These are phyloP conservation scores for Phylloscopus collybita DNA, from an alignment of 2,797 vertebrate genomes.

Conservation along the genomic window DNA sequence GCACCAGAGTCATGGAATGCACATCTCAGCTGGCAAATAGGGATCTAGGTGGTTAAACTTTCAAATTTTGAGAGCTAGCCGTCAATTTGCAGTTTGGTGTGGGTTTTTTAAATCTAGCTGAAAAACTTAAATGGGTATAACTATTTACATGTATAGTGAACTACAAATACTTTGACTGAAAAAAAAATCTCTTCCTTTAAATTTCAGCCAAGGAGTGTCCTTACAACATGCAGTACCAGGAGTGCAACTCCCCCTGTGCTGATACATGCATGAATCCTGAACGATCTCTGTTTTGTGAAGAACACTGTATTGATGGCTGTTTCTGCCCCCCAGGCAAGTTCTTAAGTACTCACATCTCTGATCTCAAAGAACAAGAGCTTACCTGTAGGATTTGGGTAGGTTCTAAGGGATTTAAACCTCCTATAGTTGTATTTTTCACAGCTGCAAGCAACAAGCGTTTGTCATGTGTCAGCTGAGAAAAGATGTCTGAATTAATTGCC, in stretches of 20 bases:
- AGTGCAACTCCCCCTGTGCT: constrained; percentile 80
- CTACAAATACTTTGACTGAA: not conserved
- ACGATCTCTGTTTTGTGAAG: constrained; percentile 79
- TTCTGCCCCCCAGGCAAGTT: constrained; percentile 85
- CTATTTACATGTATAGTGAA: not conserved
- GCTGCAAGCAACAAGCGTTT: not conserved
- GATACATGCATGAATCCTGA: constrained; percentile 83
- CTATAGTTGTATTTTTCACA: not conserved
- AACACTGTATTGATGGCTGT: constrained; percentile 83
- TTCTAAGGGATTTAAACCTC: not conserved
- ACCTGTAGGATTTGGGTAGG: not conserved
- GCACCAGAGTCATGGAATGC: not conserved
- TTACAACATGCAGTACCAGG: constrained; percentile 79
- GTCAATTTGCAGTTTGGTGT: not conserved
- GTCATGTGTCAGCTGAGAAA: not conserved
- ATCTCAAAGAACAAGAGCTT: not conserved
- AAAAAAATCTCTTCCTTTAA: not conserved
- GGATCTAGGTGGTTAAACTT: not conserved
- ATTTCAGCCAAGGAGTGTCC: constrained; percentile 78
- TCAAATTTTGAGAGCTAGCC: not conserved
- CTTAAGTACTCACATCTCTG: not conserved
- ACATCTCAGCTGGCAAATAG: not conserved
- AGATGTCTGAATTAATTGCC: not conserved
- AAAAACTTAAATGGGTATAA: not conserved
- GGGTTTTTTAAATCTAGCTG: not conserved